Evolutionary conservation across 2,113 vertebrate genomes (phyloP).

Genomic region (Myrmecophaga tridactyla): DNA sequence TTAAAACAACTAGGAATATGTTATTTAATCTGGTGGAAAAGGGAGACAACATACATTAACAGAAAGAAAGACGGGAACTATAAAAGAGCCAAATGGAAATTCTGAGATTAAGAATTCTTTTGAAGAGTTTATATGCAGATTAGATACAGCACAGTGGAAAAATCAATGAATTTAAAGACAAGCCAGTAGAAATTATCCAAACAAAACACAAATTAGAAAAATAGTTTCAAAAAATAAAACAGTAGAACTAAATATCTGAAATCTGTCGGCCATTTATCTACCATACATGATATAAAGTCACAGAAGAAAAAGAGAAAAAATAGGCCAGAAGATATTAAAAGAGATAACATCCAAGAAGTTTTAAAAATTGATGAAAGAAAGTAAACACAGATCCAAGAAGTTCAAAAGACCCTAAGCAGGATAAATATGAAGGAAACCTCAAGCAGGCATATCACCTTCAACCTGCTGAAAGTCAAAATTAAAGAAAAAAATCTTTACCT

Average conservation of each 20-base stretch:
- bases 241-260: neutral
- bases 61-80: neutral
- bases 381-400: neutral
- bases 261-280: neutral
- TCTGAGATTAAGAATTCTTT: neutral
- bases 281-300: neutral
- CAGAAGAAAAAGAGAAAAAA: neutral
- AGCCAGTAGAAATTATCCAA: neutral
- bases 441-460: neutral
- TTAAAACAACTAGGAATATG: neutral
- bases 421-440: neutral
- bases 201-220: neutral
- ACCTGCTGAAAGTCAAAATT: neutral
- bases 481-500: neutral
- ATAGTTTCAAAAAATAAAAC: neutral
- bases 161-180: neutral
- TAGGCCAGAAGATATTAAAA: neutral
- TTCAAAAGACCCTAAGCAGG: no score
- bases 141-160: neutral
- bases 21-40: neutral
- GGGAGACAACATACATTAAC: neutral
- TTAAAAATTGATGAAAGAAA: neutral
- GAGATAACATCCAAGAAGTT: neutral
- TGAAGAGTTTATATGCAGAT: neutral
- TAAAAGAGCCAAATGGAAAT: neutral